Evolutionary conservation across 2,888 invertebrate species (phyloP).

Genomic region (Emmelina monodactyla): DNA sequence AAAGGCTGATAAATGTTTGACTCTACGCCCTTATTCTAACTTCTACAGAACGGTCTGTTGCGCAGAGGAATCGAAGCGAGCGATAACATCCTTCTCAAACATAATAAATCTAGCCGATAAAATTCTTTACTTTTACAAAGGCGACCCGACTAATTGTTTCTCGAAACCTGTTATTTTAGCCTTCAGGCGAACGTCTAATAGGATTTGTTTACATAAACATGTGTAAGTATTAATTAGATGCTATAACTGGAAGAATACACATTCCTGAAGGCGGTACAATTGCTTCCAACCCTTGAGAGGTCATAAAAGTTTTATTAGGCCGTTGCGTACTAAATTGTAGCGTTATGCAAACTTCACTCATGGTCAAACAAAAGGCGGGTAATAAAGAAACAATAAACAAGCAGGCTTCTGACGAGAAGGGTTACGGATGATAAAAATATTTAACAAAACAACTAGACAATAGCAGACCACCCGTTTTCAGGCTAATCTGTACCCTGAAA

Average conservation of each 20-base stretch:
- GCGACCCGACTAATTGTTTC: conserved; percentile 50
- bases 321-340: conserved; percentile 9
- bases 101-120: conserved; percentile 60
- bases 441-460: conserved; percentile 39
- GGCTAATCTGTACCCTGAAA: conserved; percentile 30
- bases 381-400: conserved; percentile 46
- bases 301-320: background rate
- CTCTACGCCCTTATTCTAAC: too few species aligned
- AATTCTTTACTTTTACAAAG: conserved; percentile 45
- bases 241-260: too few species aligned
- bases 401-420: conserved; percentile 44
- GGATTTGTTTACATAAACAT: background rate
- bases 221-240: background rate
- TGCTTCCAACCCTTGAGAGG: background rate
- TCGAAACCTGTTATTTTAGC: conserved; percentile 45
- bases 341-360: conserved; percentile 43
- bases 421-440: conserved; percentile 34
- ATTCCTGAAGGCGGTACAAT: too few species aligned
- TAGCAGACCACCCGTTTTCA: conserved; percentile 29
- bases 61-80: conserved; percentile 31
- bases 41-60: conserved; percentile 32
- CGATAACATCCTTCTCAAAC: conserved; percentile 57
- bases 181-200: conserved; percentile 20
- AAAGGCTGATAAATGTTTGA: conserved; percentile 52
- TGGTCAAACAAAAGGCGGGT: conserved; percentile 28